phyloP scores from a whole-genome alignment of 2,888 invertebrate genomes.

The Epinotia nisella region DNA sequence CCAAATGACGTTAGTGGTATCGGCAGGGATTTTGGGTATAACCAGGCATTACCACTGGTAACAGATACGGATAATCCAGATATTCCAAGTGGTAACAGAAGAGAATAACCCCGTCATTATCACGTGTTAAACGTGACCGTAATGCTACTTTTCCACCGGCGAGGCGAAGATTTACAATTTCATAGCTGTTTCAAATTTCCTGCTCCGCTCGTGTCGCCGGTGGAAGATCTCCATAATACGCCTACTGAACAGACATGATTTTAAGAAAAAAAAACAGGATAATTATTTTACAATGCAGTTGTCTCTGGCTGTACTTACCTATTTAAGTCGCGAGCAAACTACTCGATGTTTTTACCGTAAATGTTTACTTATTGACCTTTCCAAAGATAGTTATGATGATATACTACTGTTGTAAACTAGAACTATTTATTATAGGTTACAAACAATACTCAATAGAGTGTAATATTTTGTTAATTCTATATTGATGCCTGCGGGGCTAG shows the following conservation, averaged over 20 bases:
- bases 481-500: too few species aligned
- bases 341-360: neutral
- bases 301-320: neutral
- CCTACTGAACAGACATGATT: neutral
- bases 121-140: neutral
- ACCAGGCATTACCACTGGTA: too few species aligned
- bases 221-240: neutral
- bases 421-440: constrained; percentile 25
- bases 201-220: neutral
- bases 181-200: neutral
- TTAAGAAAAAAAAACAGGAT: neutral
- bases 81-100: too few species aligned
- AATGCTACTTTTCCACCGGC: neutral
- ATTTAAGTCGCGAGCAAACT: neutral
- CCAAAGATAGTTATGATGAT: too few species aligned
- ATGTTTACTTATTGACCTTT: neutral
- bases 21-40: too few species aligned
- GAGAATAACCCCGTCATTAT: neutral
- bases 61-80: too few species aligned
- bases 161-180: neutral
- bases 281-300: neutral
- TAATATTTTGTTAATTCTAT: constrained; percentile 9
- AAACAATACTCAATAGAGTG: constrained; percentile 11
- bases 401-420: neutral
- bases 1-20: too few species aligned